These are phyloP conservation scores for Palythoa heliodiscus DNA, from an alignment of 92 coral and sea anemone species.

Conservation along the genomic window DNA sequence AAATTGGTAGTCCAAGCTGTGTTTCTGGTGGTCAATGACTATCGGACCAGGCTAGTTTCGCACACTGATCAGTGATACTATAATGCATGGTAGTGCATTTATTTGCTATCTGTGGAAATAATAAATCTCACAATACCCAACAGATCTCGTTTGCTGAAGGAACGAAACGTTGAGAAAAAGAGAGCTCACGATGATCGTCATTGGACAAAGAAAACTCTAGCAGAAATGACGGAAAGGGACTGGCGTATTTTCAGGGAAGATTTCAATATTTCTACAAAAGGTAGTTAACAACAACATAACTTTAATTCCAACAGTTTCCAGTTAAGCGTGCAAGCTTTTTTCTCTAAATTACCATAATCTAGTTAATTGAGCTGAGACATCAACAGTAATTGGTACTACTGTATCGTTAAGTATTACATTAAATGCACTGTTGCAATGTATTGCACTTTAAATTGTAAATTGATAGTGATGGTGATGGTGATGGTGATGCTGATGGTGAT, in stretches of 20 bases:
- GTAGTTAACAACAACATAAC: slow-evolving; percentile 37
- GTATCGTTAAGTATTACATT: too few species aligned
- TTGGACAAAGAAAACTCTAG: slow-evolving; percentile 91
- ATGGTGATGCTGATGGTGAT: not conserved
- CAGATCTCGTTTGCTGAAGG: slow-evolving; percentile 80
- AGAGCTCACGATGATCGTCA: slow-evolving; percentile 96
- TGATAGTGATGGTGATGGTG: not conserved
- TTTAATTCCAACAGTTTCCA: not conserved
- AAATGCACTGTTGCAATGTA: too few species aligned
- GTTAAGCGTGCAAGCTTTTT: not conserved
- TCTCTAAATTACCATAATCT: too few species aligned
- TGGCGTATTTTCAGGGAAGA: slow-evolving; percentile 99
- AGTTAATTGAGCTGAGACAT: too few species aligned
- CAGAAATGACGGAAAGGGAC: slow-evolving; percentile 97
- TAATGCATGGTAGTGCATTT: not conserved
- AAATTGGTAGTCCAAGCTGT: too few species aligned
- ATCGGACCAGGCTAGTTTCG: too few species aligned
- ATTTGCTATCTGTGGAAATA: not conserved
- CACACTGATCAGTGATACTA: too few species aligned
- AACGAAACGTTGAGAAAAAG: slow-evolving; percentile 79
- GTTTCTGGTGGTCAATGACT: too few species aligned
- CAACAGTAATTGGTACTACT: not conserved
- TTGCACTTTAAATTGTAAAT: too few species aligned
- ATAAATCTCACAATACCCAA: not conserved
- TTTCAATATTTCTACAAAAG: slow-evolving; percentile 93